Conservation (phyloP, 35 echinoderm and acorn worm species). For the Stichopus chloronotus region DNA sequence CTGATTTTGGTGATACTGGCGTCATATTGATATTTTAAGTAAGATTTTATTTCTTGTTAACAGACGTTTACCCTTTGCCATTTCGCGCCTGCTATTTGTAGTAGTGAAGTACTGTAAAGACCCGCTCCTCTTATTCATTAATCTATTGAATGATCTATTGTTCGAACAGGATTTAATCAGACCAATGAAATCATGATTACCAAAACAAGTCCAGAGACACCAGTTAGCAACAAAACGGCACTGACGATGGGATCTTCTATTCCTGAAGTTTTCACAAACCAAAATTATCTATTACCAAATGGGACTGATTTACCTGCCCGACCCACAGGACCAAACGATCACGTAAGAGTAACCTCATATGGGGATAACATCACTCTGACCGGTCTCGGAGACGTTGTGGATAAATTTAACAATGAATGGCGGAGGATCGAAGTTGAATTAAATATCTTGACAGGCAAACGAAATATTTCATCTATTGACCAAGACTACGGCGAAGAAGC, state of each 20-base stretch:
- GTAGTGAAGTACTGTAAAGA: too few relatives aligned
- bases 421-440: background rate
- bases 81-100: too few relatives aligned
- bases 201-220: too few relatives aligned
- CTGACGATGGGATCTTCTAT: background rate
- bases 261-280: background rate
- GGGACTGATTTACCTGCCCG: background rate
- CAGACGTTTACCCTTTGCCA: too few relatives aligned
- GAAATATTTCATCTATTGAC: background rate
- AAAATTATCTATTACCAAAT: background rate
- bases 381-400: background rate
- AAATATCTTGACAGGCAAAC: background rate
- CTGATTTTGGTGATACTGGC: too few relatives aligned
- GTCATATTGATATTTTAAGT: too few relatives aligned
- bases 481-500: background rate
- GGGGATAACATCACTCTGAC: background rate
- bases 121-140: too few relatives aligned
- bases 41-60: too few relatives aligned
- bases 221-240: background rate
- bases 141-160: too few relatives aligned
- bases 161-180: background rate
- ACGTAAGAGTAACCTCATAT: background rate
- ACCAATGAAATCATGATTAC: background rate
- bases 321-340: background rate
- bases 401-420: slow-evolving; percentile 3